Evolutionary conservation across 1,140 invertebrate species (phyloP).

Genomic region (Himalopsyche phryganea): DNA sequence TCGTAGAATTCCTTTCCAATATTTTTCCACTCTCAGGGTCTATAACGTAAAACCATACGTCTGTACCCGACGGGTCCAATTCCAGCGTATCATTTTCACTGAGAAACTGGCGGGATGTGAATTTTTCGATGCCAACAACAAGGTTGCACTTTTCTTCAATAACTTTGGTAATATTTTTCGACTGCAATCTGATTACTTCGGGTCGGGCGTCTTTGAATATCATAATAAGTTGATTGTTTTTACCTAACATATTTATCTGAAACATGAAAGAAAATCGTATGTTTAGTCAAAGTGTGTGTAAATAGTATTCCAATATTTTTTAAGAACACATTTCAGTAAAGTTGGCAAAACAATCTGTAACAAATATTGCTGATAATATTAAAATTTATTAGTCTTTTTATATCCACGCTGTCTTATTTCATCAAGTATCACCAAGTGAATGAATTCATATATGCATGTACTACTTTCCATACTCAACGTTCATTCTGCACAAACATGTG

Average conservation of each 20-base stretch:
- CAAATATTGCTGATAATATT: too few relatives aligned
- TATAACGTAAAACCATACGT: constrained; percentile 82
- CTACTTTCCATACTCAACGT: too few relatives aligned
- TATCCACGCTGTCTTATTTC: too few relatives aligned
- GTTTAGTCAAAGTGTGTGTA: too few relatives aligned
- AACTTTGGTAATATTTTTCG: constrained; percentile 62
- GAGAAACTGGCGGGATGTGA: constrained; percentile 65
- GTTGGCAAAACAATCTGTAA: too few relatives aligned
- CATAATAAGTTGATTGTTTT: constrained; percentile 71
- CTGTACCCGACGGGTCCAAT: constrained; percentile 70
- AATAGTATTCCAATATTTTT: too few relatives aligned
- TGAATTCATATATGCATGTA: too few relatives aligned
- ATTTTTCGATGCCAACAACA: constrained; percentile 73
- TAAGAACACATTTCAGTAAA: too few relatives aligned
- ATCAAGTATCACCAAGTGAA: too few relatives aligned
- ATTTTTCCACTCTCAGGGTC: constrained; percentile 76
- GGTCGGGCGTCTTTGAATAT: constrained; percentile 72
- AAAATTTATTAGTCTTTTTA: too few relatives aligned
- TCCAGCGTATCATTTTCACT: constrained; percentile 71
- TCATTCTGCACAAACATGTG: too few relatives aligned
- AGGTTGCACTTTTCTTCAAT: constrained; percentile 72
- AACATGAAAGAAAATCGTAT: constrained; percentile 16
- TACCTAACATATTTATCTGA: constrained; percentile 49
- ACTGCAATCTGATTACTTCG: constrained; percentile 63
- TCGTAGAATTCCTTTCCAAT: constrained; percentile 65